phyloP scores from a whole-genome alignment of 2,113 vertebrate genomes.

The Micronisus gabar region DNA sequence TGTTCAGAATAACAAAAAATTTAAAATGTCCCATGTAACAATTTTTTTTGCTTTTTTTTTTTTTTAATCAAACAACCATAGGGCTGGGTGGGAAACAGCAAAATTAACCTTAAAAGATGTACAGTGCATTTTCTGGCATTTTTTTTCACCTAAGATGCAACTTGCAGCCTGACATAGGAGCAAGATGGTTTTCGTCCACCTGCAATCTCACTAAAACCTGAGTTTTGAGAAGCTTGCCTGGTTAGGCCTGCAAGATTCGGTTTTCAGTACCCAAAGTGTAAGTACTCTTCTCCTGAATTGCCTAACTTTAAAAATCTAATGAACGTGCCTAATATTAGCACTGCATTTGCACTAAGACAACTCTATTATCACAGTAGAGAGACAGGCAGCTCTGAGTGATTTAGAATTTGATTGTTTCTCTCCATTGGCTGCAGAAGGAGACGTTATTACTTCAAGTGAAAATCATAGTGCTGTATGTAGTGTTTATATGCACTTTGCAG shows the following conservation, averaged over 20 bases:
- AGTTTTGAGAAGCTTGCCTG: neutral
- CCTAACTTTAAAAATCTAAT: neutral
- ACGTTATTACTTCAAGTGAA: neutral
- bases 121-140: neutral
- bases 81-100: neutral
- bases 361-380: neutral
- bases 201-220: neutral
- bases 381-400: neutral
- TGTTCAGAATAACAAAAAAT: neutral
- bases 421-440: neutral
- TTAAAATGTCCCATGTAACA: neutral
- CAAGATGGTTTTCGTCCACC: neutral
- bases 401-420: neutral
- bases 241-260: neutral
- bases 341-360: neutral
- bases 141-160: neutral
- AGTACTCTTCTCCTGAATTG: neutral
- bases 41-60: neutral
- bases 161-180: neutral
- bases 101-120: neutral
- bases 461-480: neutral
- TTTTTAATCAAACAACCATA: neutral
- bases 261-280: neutral
- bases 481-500: neutral
- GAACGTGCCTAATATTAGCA: neutral